Conservation (phyloP, 2,113 vertebrate species). For the Notiomystis cincta region DNA sequence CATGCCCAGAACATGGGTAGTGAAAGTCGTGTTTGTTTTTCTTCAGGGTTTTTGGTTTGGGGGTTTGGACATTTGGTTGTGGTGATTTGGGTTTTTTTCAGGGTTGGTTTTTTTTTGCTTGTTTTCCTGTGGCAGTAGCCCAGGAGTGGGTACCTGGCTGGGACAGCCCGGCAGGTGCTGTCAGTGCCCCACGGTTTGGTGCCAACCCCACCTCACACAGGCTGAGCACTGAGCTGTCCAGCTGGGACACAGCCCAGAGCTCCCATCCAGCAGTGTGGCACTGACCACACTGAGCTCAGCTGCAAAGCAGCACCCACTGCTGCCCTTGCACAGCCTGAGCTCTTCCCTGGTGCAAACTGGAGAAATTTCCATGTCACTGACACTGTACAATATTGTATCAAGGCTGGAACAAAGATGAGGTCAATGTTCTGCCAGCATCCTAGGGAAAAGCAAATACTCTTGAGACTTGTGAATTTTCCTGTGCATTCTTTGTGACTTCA, state of each 20-base stretch:
- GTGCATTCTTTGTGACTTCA: background rate
- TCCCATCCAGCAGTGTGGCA: background rate
- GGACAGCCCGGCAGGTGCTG: background rate
- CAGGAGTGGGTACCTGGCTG: background rate
- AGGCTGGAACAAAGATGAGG: background rate
- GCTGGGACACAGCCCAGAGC: background rate
- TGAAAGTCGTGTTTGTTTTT: background rate
- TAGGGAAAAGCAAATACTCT: background rate
- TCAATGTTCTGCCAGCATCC: background rate
- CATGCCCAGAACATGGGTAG: background rate
- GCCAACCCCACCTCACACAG: accelerated
- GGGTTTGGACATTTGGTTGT: background rate
- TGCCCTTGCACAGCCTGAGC: background rate
- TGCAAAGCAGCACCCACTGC: accelerated
- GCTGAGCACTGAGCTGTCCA: background rate
- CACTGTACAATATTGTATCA: background rate
- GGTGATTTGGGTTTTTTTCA: background rate
- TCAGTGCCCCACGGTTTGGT: background rate
- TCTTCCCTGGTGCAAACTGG: background rate
- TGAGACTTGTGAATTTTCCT: background rate
- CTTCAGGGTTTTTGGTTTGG: background rate
- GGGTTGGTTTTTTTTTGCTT: background rate
- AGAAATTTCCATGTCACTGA: background rate
- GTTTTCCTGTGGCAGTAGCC: background rate
- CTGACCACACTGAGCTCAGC: background rate